Conservation (phyloP, 1,140 invertebrate species). For the Littorina saxatilis region DNA sequence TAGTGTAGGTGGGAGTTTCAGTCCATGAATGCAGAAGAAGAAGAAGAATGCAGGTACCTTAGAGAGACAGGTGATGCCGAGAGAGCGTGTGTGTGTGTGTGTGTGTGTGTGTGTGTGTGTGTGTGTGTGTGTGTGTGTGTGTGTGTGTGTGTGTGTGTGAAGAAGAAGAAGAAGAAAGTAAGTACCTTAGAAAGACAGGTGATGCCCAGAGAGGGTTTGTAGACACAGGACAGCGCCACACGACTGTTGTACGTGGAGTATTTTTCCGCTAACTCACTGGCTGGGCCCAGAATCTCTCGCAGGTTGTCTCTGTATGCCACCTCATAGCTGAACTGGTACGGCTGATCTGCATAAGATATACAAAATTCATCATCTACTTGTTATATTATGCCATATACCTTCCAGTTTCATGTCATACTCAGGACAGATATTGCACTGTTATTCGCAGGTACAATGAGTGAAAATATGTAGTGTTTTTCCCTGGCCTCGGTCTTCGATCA, state of each 20-base stretch:
- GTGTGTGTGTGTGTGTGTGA: neutral
- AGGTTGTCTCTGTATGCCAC: constrained; percentile 46
- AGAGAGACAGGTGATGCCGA: neutral
- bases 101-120: neutral
- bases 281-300: constrained; percentile 49
- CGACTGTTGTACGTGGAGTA: constrained; percentile 57
- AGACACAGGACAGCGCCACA: constrained; percentile 55
- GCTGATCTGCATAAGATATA: constrained; percentile 63
- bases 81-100: neutral
- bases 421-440: neutral
- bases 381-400: too few relatives aligned
- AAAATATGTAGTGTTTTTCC: too few relatives aligned
- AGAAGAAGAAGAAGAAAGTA: too few relatives aligned
- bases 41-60: neutral
- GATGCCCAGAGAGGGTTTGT: constrained; percentile 51
- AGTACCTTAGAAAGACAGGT: constrained; percentile 66
- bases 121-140: neutral
- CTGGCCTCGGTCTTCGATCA: too few relatives aligned
- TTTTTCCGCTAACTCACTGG: constrained; percentile 58
- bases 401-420: too few relatives aligned
- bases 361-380: too few relatives aligned
- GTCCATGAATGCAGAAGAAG: too few relatives aligned
- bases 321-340: constrained; percentile 63
- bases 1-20: too few relatives aligned
- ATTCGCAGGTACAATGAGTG: neutral